Evolutionary conservation across 2,888 invertebrate species (phyloP).

Genomic region (Perdita meconis): DNA sequence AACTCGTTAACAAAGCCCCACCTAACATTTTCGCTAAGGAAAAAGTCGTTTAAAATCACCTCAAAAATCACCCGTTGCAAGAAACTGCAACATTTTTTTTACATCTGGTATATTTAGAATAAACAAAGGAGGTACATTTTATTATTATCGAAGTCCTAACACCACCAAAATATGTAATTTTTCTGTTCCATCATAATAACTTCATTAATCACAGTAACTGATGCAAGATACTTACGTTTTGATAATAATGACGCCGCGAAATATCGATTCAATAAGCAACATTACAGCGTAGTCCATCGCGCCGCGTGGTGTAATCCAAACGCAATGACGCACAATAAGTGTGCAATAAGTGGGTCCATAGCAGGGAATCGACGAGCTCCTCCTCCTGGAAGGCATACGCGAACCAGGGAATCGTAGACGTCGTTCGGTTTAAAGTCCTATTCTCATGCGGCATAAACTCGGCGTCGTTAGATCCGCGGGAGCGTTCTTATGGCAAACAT

Average conservation of each 20-base stretch:
- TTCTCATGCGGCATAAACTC: conserved; percentile 48
- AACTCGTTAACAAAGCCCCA: no score
- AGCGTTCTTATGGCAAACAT: conserved; percentile 45
- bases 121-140: no score
- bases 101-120: no score
- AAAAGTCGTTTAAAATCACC: no score
- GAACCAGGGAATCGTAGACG: conserved; percentile 16
- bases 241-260: not conserved
- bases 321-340: conserved; percentile 21
- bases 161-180: no score
- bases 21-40: no score
- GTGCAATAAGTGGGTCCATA: conserved; percentile 14
- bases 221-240: no score
- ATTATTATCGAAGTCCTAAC: no score
- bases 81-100: no score
- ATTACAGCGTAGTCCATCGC: not conserved
- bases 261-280: not conserved
- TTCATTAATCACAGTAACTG: no score
- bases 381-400: conserved; percentile 7
- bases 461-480: conserved; percentile 42
- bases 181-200: no score
- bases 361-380: conserved; percentile 6
- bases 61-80: no score
- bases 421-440: conserved; percentile 49
- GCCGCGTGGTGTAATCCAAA: not conserved